Base-by-base conservation (phyloP, 2,797 vertebrate genomes). In the Pyrocephalus nanus region DNA sequence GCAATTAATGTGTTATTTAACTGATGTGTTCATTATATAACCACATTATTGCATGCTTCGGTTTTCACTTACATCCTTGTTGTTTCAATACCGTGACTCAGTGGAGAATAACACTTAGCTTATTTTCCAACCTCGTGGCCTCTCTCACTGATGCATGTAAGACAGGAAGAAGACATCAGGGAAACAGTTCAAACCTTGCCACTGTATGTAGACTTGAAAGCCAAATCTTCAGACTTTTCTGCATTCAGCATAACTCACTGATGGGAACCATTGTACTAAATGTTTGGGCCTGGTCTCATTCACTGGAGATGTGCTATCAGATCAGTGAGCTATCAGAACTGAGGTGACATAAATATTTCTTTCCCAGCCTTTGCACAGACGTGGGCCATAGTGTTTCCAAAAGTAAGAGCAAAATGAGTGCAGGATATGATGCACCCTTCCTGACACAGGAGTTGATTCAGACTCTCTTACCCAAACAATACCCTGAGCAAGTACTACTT, bases 1-100 rank as follows among this genome's bases (percentile, higher is more conserved):
- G 42, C 8, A 80, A 65, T 72, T 87, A 88, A 79, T 80, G 8
- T 38, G 21, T 19, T 89, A 82, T 57, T 96, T 88, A 84, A 60
- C 57, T 50, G 34, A 15, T 83, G 47, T 21, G 18, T 90, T 92
- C 53, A 62, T 67, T 88, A 61, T 58, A 72, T 67, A 74, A 82
- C 38, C 72, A 80, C n/a, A 40, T 38, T 75, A 74, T 69, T 65
- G 30, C 69, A 32, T 65, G 30, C 48, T 65, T 66, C 30, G 29
- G 50, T 80, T 93, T 93, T 95, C 87, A 64, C 72, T 92, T 87
- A 51, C 0, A 2, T 85, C 57, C 71, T 53, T 79, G 29, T 58
- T 92, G 47, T 85, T 95, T 91, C 80, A 76, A 19, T 86, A 69
- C 12, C 2, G 0, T 89, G 92, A 87, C 64, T 92, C 69, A 80